These are phyloP conservation scores for Oreochromis mossambicus DNA, from an alignment of 2,797 vertebrate species.

Conservation along the genomic window DNA sequence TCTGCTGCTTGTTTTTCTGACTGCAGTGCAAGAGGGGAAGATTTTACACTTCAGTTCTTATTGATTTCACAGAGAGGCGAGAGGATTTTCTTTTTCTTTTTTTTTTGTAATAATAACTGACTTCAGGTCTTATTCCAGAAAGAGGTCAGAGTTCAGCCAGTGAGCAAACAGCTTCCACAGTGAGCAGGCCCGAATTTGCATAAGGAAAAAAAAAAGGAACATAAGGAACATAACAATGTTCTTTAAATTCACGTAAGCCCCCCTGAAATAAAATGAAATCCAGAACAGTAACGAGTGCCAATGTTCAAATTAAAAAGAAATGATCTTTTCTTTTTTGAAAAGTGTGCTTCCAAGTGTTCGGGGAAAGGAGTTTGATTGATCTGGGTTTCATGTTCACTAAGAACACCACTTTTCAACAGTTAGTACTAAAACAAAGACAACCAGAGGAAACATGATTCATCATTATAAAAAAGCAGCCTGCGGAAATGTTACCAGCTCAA, in stretches of 20 bases:
- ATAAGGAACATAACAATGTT: not conserved
- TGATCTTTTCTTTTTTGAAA: not conserved
- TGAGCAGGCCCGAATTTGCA: conserved; percentile 59
- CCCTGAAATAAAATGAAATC: not conserved
- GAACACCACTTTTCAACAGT: not conserved
- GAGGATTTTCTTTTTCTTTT: not conserved
- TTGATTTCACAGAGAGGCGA: not conserved
- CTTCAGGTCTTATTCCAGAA: conserved; percentile 21
- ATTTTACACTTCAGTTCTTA: conserved; percentile 1
- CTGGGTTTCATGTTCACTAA: not conserved
- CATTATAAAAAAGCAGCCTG: conserved; percentile 64
- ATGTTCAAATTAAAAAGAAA: conserved; percentile 4
- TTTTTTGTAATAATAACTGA: not conserved
- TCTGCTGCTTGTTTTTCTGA: conserved; percentile 31
- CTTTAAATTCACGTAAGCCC: not conserved
- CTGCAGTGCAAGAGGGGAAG: conserved; percentile 13
- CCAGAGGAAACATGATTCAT: not conserved
- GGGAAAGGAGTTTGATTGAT: not conserved
- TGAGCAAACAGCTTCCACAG: conserved; percentile 56
- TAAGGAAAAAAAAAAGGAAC: conserved; percentile 32
- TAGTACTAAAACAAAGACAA: conserved; percentile 22
- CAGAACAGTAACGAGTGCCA: not conserved
- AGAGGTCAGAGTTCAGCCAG: conserved; percentile 45
- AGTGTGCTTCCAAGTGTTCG: not conserved
- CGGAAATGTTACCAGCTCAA: conserved; percentile 50